Conservation (phyloP, 1,140 invertebrate species). For the Alviniconcha marisindica region DNA sequence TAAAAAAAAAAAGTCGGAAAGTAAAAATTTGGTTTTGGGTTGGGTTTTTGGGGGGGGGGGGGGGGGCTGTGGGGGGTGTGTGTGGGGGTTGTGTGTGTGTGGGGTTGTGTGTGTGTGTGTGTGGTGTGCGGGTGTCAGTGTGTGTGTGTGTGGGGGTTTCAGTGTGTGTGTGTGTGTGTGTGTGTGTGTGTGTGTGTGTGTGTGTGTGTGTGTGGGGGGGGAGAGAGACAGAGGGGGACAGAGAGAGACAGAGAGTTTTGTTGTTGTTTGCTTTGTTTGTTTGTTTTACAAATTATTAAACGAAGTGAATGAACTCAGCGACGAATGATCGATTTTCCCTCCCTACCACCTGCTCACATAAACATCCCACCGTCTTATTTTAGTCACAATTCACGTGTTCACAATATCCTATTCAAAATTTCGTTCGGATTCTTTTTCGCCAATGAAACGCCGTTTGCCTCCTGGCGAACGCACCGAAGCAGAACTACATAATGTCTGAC, state of each 20-base stretch:
- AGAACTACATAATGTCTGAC: neutral
- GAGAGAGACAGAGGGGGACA: too few species aligned
- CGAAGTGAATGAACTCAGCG: neutral
- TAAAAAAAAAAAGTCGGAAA: too few species aligned
- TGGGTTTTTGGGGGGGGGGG: too few species aligned
- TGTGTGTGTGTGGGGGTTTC: too few species aligned
- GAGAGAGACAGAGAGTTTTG: too few species aligned
- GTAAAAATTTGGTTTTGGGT: too few species aligned
- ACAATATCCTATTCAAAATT: neutral
- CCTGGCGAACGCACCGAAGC: neutral
- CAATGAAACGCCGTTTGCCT: neutral
- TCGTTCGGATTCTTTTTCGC: neutral
- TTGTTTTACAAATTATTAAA: neutral
- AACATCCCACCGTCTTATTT: neutral
- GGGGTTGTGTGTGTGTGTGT: too few species aligned
- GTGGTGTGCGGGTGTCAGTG: too few species aligned
- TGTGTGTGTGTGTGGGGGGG: too few species aligned
- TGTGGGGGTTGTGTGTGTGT: too few species aligned
- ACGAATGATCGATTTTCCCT: neutral
- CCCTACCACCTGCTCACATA: neutral
- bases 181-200: slow-evolving; percentile 3
- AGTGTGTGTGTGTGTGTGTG: neutral
- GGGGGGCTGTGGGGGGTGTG: too few species aligned
- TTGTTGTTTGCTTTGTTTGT: neutral
- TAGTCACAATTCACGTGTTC: neutral